Base-by-base conservation (phyloP, 2,113 vertebrate species). In the Mola mola region DNA sequence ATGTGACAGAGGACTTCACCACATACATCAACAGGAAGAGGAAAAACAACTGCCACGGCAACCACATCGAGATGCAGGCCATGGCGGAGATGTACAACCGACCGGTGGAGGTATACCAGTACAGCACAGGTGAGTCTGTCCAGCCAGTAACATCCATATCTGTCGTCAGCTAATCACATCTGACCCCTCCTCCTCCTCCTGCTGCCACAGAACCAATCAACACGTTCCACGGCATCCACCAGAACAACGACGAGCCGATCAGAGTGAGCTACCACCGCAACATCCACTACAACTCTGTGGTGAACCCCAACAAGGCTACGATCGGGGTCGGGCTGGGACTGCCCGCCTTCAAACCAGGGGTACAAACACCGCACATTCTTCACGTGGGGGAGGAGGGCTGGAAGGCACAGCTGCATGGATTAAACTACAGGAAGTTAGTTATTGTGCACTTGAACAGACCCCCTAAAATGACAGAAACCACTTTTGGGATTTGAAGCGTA, bases 11-110 rank as follows among this genome's bases (percentile, higher is more conserved):
- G 81, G 96, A 97, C 71, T 98, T 98, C 64, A 94, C 95, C 85
- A 96, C 95, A 66, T 97, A 98, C 88, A 96, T 98, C 87, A 97
- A 95, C 88, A 92, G 96, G 66, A 98, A 98, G 79, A 93, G 96
- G 78, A 97, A 97, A 93, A 97, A 94, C 88, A 97, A 96, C 33
- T 97, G 96, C 82, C 96, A 98, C 0, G 96, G 96, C 34, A 98
- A 98, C 91, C 96, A 98, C 86, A 98, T 98, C 15, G 96, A 98
- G 89, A 98, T 98, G 96, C 96, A 98, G 85, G 96, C 96, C 51
- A 97, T 98, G 96, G 96, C 96, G 0, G 95, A 97, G 91, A 97
- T 98, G 95, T 98, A 98, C 89, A 98, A 97, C 87, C 87, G 96
- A 28, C 95, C 96, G 0, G 95, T 97, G 72, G 95, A 97, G 84